Conservation (phyloP, 2,797 vertebrate genomes). For the Pempheris klunzingeri region DNA sequence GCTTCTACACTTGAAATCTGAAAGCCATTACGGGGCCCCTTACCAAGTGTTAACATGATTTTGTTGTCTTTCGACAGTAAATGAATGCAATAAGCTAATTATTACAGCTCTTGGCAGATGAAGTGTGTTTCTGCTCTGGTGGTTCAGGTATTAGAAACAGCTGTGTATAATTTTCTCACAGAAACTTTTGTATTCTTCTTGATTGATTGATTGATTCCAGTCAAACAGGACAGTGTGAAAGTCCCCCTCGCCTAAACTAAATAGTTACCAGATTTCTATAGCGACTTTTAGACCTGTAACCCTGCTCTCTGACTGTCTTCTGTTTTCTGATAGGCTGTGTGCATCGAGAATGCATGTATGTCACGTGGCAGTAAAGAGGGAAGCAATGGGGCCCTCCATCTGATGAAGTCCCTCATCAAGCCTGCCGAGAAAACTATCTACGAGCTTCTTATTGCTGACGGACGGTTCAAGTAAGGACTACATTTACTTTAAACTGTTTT, state of each 20-base stretch:
- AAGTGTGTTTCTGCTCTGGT: slow-evolving; percentile 13
- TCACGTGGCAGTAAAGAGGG: slow-evolving; percentile 93
- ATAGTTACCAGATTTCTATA: slow-evolving; percentile 40
- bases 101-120: slow-evolving; percentile 38
- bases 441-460: slow-evolving; percentile 88
- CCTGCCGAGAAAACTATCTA: slow-evolving; percentile 89
- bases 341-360: slow-evolving; percentile 97
- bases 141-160: slow-evolving; percentile 31
- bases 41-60: slow-evolving; percentile 40
- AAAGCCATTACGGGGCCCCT: slow-evolving; percentile 29
- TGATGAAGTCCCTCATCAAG: slow-evolving; percentile 90
- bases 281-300: slow-evolving; percentile 10
- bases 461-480: slow-evolving; percentile 91
- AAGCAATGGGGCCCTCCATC: slow-evolving; percentile 92
- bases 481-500: not conserved
- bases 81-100: slow-evolving; percentile 54
- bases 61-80: slow-evolving; percentile 40
- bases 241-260: not conserved
- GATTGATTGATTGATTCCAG: slow-evolving; percentile 43
- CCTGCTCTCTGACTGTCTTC: slow-evolving; percentile 16
- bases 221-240: slow-evolving; percentile 32
- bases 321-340: slow-evolving; percentile 88
- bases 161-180: slow-evolving; percentile 30
- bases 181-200: slow-evolving; percentile 7
- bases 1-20: slow-evolving; percentile 37